Evolutionary conservation across 2,113 vertebrate species (phyloP).

Genomic region (Acanthisitta chloris): DNA sequence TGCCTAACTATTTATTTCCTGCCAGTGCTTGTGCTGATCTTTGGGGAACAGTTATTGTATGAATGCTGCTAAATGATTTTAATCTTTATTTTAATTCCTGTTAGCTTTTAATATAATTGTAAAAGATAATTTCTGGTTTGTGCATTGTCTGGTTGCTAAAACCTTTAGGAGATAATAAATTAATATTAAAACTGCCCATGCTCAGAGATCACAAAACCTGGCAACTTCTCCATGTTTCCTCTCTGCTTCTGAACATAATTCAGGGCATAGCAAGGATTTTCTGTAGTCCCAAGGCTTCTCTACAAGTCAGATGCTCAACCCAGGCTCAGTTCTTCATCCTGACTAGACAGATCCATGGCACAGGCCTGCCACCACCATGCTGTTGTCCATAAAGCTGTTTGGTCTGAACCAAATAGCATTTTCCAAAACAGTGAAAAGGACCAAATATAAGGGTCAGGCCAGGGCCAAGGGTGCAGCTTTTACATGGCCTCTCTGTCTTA

Average conservation of each 20-base stretch:
- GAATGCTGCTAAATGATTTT: background rate
- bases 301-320: background rate
- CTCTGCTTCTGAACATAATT: background rate
- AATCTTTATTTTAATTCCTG: constrained; percentile 36
- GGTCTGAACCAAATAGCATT: background rate
- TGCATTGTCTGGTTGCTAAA: background rate
- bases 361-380: background rate
- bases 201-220: background rate
- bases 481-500: background rate
- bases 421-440: background rate
- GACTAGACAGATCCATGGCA: background rate
- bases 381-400: background rate
- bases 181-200: background rate
- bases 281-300: background rate
- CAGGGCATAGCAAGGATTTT: background rate
- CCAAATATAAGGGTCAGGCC: background rate
- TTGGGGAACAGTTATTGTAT: background rate
- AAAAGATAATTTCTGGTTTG: background rate
- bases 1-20: constrained; percentile 20
- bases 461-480: background rate
- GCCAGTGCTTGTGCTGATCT: background rate
- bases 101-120: constrained; percentile 28
- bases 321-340: background rate
- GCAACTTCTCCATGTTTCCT: background rate
- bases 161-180: background rate